Percentiles rank a stretch among this genome's conserved stretches.
Evolutionary conservation across 2,113 vertebrate species (phyloP).

Genomic region (Semicossyphus pulcher): DNA sequence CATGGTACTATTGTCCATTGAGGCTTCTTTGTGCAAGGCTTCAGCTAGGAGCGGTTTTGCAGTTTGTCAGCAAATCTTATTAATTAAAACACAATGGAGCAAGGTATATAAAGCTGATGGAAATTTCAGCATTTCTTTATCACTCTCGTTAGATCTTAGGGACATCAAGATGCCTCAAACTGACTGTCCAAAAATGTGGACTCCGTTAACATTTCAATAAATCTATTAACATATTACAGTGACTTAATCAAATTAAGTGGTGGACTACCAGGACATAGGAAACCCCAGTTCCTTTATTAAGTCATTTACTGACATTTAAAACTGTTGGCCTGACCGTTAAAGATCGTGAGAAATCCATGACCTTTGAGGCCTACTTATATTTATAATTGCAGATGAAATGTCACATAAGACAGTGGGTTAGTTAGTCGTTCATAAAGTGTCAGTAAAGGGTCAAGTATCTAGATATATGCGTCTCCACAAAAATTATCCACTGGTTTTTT

Average conservation of each 20-base stretch:
- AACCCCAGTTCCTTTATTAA: background rate
- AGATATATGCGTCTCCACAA: background rate
- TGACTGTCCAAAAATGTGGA: no score
- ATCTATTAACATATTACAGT: background rate
- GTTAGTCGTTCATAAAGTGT: background rate
- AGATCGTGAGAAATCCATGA: background rate
- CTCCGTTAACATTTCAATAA: no score
- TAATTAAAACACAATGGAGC: no score
- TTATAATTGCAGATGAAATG: background rate
- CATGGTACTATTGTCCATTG: background rate
- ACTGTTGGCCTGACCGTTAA: background rate
- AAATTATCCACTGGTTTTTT: background rate
- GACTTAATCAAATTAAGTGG: background rate
- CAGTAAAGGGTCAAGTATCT: background rate
- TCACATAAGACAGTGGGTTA: background rate
- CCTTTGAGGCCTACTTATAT: background rate
- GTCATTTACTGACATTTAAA: slow-evolving; percentile 19
- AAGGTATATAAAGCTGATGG: no score
- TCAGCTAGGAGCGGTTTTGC: background rate
- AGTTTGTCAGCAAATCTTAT: background rate
- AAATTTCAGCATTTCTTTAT: no score
- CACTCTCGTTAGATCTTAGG: no score
- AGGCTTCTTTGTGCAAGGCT: background rate
- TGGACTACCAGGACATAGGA: background rate
- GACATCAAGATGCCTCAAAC: no score